Evolutionary conservation across 2,888 invertebrate species (phyloP), one percentile per base, ranked within the genome.

Genomic region (Agrochola litura): DNA sequence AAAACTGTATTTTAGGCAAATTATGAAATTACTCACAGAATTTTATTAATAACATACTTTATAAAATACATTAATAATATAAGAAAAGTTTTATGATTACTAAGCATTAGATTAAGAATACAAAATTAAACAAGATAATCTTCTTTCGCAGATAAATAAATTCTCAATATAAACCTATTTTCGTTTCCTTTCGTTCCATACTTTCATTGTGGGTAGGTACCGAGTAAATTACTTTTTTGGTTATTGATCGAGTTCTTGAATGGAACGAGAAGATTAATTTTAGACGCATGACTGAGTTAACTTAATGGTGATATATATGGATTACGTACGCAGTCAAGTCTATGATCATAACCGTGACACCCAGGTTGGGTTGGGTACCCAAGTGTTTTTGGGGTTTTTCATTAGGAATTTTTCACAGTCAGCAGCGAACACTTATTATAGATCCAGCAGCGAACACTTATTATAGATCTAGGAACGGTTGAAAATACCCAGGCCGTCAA

Each of bases 221-320:
- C 22, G 78, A 54, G 10, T 83, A 64, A 79, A 84, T 83, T 79
- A 68, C 69, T 52, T 84, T 67, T 78, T 54, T 54, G 37, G 63
- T 41, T 78, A 79, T 83, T 49, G 52, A 83, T 83, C 49, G 30
- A 60, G 49, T 43, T 43, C 41, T 52, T 63, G 19, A 83, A 68
- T n/a, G 22, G 9, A 54, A 22, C 4, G 19, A 46, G 43, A 41
- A 65, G 43, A 80, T 83, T 83, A 60, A 80, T 80, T 54, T 83
- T 66, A 37, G 25, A 54, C 65, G 82, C 58, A 25, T 65, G 82
- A 65, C 49, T 78, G 64, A 46, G 10, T 73, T 56, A 56, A 49
- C 16, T 65, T 22, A 82, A 75, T 70, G 22, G 54, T 25, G 60
- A 37, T 73, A 19, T 49, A 30, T 30, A 30, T 30, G 22, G 22